Evolutionary conservation across 2,888 invertebrate species (phyloP), one percentile per base, ranked within the genome.

Genomic region (Melieria picta): DNA sequence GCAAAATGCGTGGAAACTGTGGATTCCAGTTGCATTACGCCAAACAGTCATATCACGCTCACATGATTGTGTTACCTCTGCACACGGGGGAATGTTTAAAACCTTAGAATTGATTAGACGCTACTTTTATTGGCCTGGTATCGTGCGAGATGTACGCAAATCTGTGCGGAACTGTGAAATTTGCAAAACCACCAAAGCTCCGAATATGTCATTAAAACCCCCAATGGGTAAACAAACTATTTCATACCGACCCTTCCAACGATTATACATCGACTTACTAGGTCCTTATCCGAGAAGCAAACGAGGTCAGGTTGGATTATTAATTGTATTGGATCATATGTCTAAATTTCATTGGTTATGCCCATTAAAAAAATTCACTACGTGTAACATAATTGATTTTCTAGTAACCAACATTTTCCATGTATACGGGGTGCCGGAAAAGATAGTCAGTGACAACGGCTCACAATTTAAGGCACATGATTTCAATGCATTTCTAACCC

Each of bases 1-100:
- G n/a, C n/a, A 48, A 6, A 16, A 62, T 7, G 13, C 63, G 7
- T 73, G 73, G 71, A 73, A 73, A 50, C 56, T 73, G 9, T 72
- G 72, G 72, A 58, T 72, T 10, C 72, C 70, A 10, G 10, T 45
- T 4, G 48, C 9, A 46, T 61, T 73, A 5, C 46, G 61, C 3
- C 16, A 30, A 1, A 46, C 52, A 3, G 48, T 61, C 7, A 58
- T 68, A 43, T 4, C 7, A 2, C 55, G 56, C 13, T 65, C 62
- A n/a, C 73, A 71, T 57, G 62, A 68, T 45, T 10, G 13, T 45
- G 48, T 47, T 9, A 57, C 62, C 30, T 52, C 71, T 45, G 55
- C 55, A 7, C 71, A 73, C 43, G 68, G 64, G 4, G 71, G 71
- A 6, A 73, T 73, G 56, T 48, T n/a, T 2, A 16, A 16, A 16